Evolutionary conservation across 2,888 invertebrate species (phyloP).

Genomic region (Dynastes maya): DNA sequence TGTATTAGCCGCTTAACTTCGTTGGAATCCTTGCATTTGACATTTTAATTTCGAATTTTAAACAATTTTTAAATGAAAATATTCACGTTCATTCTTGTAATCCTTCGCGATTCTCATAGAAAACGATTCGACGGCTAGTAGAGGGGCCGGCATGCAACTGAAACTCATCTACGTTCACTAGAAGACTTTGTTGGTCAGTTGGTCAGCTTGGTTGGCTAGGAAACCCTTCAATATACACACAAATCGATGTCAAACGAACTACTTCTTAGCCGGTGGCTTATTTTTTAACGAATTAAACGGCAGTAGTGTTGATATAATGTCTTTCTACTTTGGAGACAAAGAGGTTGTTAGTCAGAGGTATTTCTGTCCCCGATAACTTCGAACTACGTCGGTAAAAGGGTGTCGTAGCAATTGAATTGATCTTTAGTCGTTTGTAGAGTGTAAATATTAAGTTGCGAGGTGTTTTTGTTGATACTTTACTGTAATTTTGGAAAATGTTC

Average conservation of each 20-base stretch:
- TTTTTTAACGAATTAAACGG: slow-evolving; percentile 8
- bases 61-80: too few species aligned
- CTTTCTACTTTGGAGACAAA: neutral
- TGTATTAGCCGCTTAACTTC: neutral
- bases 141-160: slow-evolving; percentile 19
- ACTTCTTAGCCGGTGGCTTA: slow-evolving; percentile 3
- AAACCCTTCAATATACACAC: slow-evolving; percentile 41
- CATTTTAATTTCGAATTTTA: too few species aligned
- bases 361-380: neutral
- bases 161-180: neutral
- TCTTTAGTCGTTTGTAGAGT: too few species aligned
- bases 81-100: too few species aligned
- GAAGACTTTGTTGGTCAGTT: slow-evolving; percentile 32
- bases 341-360: neutral
- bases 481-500: too few species aligned
- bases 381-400: too few species aligned
- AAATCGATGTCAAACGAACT: slow-evolving; percentile 39
- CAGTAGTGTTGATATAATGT: slow-evolving; percentile 8
- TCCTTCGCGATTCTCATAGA: too few species aligned
- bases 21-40: too few species aligned
- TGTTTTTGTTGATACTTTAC: too few species aligned
- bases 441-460: too few species aligned
- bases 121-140: neutral
- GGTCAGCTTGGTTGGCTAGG: slow-evolving; percentile 44
- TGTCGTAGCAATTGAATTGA: too few species aligned